Base-by-base conservation (phyloP, 2,797 vertebrate species). In the Syndactyla subalaris region DNA sequence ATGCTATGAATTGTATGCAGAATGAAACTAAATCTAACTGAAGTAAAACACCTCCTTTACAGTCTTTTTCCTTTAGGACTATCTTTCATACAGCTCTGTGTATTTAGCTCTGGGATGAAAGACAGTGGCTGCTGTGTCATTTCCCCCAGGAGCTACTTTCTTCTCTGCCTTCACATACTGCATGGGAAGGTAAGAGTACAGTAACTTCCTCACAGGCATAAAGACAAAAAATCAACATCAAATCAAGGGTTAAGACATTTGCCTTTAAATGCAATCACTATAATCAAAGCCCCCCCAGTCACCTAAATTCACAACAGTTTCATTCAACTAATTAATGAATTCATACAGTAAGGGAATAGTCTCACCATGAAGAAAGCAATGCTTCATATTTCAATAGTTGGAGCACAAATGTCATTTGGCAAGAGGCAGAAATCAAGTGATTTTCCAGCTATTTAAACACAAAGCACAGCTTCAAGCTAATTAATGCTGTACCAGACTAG, bases 361-460 rank as follows among this genome's bases (percentile, higher is more conserved):
- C 62, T 94, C 87, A 57, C 49, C 51, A 66, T 41, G 36, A 93
- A 79, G 51, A 70, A 96, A 94, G 92, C 45, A 82, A 59, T 2
- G 36, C 32, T 90, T 94, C 51, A 13, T 83, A 88, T 96, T 96
- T 95, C 95, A 95, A 43, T 55, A 87, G 77, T 48, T 94, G 85
- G 68, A 95, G 91, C 76, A 92, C 78, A 95, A 97, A 90, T 36
- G n/a, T 76, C 77, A 96, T 80, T 94, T 97, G 92, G 93, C 89
- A 94, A 94, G 91, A 96, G 65, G 87, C 74, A 95, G 95, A 96
- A 94, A 93, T 87, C 68, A 96, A 97, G 95, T 94, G 89, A 97
- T 97, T 97, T 97, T 97, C 94, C 94, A 97, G 96, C 88, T 97
- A 95, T 95, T 97, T 97, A 95, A 96, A 90, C 95, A 96, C 81